phyloP scores from a whole-genome alignment of 2,797 vertebrate species.

The Tolypeutes matacus region DNA sequence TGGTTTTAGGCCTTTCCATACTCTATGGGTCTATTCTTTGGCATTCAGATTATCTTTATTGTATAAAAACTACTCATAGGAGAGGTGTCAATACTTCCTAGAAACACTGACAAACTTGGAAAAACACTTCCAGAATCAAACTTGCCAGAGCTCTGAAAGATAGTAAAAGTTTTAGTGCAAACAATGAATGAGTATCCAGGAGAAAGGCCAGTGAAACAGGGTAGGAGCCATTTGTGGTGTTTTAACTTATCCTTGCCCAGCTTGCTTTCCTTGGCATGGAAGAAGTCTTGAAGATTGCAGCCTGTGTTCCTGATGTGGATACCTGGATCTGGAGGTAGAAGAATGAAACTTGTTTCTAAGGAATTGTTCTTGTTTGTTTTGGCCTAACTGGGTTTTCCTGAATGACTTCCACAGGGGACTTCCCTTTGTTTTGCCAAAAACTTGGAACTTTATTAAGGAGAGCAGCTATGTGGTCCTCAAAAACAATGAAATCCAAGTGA shows the following conservation, averaged over 20 bases:
- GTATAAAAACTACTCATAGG: neutral
- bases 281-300: neutral
- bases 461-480: neutral
- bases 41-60: neutral
- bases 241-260: neutral
- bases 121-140: neutral
- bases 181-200: neutral
- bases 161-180: too few relatives aligned
- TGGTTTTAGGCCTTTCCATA: neutral
- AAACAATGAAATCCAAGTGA: neutral
- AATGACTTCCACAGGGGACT: neutral
- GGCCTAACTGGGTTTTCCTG: neutral
- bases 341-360: neutral
- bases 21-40: neutral
- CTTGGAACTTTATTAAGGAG: neutral
- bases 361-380: neutral
- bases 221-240: neutral
- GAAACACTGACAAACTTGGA: neutral
- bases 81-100: neutral
- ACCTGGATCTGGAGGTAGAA: neutral
- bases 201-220: neutral
- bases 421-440: slow-evolving; percentile 16
- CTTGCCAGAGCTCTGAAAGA: neutral
- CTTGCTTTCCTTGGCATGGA: neutral
- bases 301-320: neutral